These are phyloP conservation scores for Ephestia elutella DNA, from an alignment of 1,140 invertebrate species.

Conservation along the genomic window DNA sequence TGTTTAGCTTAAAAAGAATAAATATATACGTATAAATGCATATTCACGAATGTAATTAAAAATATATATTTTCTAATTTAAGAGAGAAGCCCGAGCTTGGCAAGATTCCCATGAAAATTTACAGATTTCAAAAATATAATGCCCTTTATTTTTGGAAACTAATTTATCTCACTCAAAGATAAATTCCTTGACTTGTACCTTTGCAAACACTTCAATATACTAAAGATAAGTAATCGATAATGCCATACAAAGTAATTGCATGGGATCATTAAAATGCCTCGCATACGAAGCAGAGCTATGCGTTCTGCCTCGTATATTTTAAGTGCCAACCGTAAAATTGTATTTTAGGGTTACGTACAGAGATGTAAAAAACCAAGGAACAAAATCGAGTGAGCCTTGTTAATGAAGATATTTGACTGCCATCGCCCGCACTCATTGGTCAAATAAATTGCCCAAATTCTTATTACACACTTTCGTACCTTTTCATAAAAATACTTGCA, in stretches of 20 bases:
- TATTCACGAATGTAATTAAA: too few species aligned
- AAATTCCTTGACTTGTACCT: too few species aligned
- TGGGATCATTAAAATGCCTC: slow-evolving; percentile 10
- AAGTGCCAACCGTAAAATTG: slow-evolving; percentile 4
- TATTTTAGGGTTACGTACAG: not conserved
- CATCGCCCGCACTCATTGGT: too few species aligned
- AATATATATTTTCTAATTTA: too few species aligned
- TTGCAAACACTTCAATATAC: not conserved
- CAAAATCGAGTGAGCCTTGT: not conserved
- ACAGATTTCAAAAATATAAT: not conserved
- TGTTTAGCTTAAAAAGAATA: too few species aligned
- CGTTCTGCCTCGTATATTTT: slow-evolving; percentile 17
- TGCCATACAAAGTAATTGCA: slow-evolving; percentile 8
- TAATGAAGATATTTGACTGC: too few species aligned
- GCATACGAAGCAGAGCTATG: slow-evolving; percentile 4
- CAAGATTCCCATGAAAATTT: too few species aligned
- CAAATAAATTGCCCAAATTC: too few species aligned
- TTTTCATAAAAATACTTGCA: too few species aligned
- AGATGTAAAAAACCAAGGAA: not conserved
- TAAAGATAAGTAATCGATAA: slow-evolving; percentile 11
- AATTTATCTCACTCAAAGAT: slow-evolving; percentile 10
- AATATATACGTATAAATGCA: too few species aligned
- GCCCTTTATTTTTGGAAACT: not conserved
- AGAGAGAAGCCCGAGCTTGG: too few species aligned
- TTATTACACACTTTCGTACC: too few species aligned